Evolutionary conservation across 2,797 vertebrate species (phyloP).

Genomic region (Taenioides sp.): DNA sequence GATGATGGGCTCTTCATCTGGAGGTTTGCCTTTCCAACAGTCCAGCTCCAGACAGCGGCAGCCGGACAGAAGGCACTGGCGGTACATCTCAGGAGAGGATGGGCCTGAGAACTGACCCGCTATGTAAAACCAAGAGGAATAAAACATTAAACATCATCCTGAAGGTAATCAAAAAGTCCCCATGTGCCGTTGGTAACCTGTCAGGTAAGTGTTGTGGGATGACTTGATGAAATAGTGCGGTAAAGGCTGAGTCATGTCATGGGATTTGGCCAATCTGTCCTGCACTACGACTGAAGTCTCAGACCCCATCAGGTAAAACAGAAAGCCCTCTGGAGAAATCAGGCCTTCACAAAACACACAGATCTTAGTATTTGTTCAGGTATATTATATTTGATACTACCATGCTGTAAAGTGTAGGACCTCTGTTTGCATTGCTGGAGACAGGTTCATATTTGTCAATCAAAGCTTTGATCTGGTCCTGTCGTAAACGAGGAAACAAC

Average conservation of each 20-base stretch:
- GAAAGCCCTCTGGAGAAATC: conserved; percentile 91
- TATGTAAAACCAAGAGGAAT: conserved; percentile 48
- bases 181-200: conserved; percentile 75
- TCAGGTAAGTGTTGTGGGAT: conserved; percentile 97
- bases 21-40: conserved; percentile 97
- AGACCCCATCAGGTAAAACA: conserved; percentile 89
- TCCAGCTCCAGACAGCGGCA: conserved; percentile 97
- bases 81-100: conserved; percentile 97
- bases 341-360: conserved; percentile 78
- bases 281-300: conserved; percentile 88
- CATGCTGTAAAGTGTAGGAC: conserved; percentile 59
- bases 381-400: not conserved
- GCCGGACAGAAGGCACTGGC: conserved; percentile 91
- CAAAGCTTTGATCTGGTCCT: conserved; percentile 90
- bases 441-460: conserved; percentile 94
- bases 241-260: conserved; percentile 93
- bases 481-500: conserved; percentile 86
- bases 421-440: conserved; percentile 84
- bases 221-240: conserved; percentile 97
- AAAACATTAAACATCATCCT: not conserved
- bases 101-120: conserved; percentile 95
- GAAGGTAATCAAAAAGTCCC: not conserved
- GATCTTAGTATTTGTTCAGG: not conserved
- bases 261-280: conserved; percentile 84
- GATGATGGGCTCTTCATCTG: conserved; percentile 95